Evolutionary conservation across 1,140 invertebrate species (phyloP).

Genomic region (Drosophila auraria): DNA sequence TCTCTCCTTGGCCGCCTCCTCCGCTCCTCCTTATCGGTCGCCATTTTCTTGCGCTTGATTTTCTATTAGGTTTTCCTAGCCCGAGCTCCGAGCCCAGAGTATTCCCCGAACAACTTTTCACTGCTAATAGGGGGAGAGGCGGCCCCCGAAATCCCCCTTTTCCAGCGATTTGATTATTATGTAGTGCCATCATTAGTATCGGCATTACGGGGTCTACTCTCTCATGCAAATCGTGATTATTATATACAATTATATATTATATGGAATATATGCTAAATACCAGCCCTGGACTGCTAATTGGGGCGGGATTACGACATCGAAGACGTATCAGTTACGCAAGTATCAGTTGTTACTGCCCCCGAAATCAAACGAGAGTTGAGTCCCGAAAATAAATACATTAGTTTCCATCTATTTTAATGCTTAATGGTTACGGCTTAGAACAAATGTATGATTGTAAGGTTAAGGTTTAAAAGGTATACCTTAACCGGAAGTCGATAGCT

Average conservation of each 20-base stretch:
- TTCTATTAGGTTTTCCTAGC: slow-evolving; percentile 68
- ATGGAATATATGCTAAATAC: slow-evolving; percentile 1
- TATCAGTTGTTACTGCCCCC: background rate
- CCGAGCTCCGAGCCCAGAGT: background rate
- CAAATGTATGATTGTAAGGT: no score
- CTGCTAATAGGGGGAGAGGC: slow-evolving; percentile 33
- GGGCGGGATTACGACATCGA: background rate
- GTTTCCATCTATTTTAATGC: no score
- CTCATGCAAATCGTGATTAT: slow-evolving; percentile 16
- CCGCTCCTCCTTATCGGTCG: slow-evolving; percentile 58
- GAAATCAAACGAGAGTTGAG: background rate
- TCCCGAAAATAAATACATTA: no score
- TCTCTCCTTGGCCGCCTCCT: slow-evolving; percentile 1
- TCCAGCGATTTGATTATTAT: slow-evolving; percentile 41
- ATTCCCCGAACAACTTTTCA: slow-evolving; percentile 52
- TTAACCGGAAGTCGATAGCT: no score
- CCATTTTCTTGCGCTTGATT: slow-evolving; percentile 79
- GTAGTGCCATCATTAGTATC: slow-evolving; percentile 13
- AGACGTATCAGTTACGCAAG: background rate
- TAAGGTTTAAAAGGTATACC: no score
- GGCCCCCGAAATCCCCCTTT: background rate
- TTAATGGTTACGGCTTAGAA: no score
- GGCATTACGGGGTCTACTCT: slow-evolving; percentile 1
- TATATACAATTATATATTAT: slow-evolving; percentile 5
- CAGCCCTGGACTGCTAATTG: background rate